phyloP scores from a whole-genome alignment of 2,113 vertebrate genomes.

The Saimiri boliviensis region DNA sequence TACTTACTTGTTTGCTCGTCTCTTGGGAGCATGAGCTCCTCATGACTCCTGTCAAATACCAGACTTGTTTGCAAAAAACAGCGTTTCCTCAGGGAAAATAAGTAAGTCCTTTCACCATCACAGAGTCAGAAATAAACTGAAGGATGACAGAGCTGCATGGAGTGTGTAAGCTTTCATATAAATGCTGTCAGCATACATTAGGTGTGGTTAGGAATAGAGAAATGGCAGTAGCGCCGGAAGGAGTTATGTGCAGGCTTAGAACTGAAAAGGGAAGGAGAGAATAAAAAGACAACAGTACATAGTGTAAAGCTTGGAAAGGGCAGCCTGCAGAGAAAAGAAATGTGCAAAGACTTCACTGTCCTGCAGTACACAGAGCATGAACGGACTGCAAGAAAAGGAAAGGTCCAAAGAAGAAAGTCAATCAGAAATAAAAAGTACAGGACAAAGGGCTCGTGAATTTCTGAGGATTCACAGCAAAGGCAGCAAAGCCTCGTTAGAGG shows the following conservation, averaged over 20 bases:
- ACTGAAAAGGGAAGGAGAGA: background rate
- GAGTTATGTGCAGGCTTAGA: background rate
- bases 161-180: background rate
- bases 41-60: constrained; percentile 45
- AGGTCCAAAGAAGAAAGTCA: background rate
- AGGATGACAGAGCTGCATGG: constrained; percentile 13
- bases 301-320: background rate
- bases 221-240: background rate
- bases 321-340: background rate
- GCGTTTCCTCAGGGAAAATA: background rate
- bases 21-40: background rate
- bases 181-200: constrained; percentile 59
- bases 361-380: background rate
- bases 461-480: background rate
- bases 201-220: constrained; percentile 24
- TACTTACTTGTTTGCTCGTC: constrained; percentile 9
- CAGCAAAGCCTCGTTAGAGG: background rate
- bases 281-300: background rate
- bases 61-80: background rate
- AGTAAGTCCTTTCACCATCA: constrained; percentile 21
- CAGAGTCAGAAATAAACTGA: background rate
- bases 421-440: background rate
- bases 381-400: background rate
- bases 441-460: background rate
- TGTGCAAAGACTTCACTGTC: background rate